phyloP scores from a whole-genome alignment of 1,140 invertebrate genomes.

The Psix sp. region DNA sequence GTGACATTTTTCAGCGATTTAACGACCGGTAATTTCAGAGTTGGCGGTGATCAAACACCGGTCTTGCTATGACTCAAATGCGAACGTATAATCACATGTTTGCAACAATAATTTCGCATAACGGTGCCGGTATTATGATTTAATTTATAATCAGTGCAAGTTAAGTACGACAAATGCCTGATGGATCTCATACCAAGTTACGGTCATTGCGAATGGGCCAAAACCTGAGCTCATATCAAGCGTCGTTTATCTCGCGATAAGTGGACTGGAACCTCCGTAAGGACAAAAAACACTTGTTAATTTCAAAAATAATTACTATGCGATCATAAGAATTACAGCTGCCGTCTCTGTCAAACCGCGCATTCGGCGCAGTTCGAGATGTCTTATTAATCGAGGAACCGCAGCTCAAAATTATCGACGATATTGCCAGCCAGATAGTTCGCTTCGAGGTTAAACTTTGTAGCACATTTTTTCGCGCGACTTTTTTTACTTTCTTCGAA shows the following conservation, averaged over 20 bases:
- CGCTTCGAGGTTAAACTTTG: too few relatives aligned
- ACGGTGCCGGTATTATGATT: constrained; percentile 31
- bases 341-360: constrained; percentile 30
- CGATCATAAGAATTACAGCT: constrained; percentile 26
- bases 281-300: constrained; percentile 50
- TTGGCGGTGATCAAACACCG: constrained; percentile 18
- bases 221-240: constrained; percentile 38
- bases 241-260: constrained; percentile 53
- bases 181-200: constrained; percentile 25
- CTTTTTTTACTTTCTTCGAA: too few relatives aligned
- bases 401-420: too few relatives aligned
- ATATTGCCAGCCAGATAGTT: too few relatives aligned
- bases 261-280: constrained; percentile 47
- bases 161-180: constrained; percentile 37
- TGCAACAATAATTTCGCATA: constrained; percentile 18
- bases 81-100: constrained; percentile 20
- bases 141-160: constrained; percentile 33
- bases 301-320: constrained; percentile 53
- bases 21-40: constrained; percentile 33
- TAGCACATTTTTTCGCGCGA: too few relatives aligned
- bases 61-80: constrained; percentile 14
- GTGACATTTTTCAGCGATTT: constrained; percentile 33
- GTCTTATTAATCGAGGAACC: constrained; percentile 48
- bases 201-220: constrained; percentile 22
- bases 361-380: constrained; percentile 35